Base-by-base conservation (phyloP, 1,140 invertebrate genomes). In the Bombus pyrosoma region DNA sequence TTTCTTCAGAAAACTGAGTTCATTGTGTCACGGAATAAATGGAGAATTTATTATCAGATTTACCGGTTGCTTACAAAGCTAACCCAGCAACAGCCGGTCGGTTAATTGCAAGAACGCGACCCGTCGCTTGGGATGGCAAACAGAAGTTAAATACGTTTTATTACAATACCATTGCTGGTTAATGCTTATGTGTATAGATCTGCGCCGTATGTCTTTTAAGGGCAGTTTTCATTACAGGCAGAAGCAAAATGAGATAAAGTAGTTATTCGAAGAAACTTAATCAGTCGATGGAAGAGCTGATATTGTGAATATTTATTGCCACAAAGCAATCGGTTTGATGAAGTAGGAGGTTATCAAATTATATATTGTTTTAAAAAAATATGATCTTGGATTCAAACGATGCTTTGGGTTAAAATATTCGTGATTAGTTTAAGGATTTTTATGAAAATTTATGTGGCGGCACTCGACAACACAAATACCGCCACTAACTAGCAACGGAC, bases 121-220 rank as follows among this genome's bases (percentile, higher is more conserved):
- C 47, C 18, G 47, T 53, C 47, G 5, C 18, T 22, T 22, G 47
- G 18, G 18, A 53, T 18, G 18, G 18, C 25, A 39, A 84, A 66
- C 66, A 4, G 28, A 8, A 47, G 59, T 89, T 87, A 76, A 88
- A 88, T 76, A 76, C 69, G 53, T 82, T 88, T 88, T 41, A 18
- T 78, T 86, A 68, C 13, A 69, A 81, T 57, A 53, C 39, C 37
- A 53, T 64, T 28, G 39, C 62, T 39, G 39, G 57, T 82, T 77
- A 34, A 47, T 74, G 53, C 47, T 47, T 41, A 69, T 37, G n/a
- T 6, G 13, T 18, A 53, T 8, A 53, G 1, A 22, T 53, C 5
- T 22, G 6, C 1, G 32, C 43, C 75, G 57, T 75, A 41, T 22
- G 79, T 28, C 28, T 39, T 32, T 47, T 5, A 15, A 10, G 25